These are phyloP conservation scores for Cybosia mesomella DNA, from an alignment of 2,888 invertebrate species.

Conservation along the genomic window DNA sequence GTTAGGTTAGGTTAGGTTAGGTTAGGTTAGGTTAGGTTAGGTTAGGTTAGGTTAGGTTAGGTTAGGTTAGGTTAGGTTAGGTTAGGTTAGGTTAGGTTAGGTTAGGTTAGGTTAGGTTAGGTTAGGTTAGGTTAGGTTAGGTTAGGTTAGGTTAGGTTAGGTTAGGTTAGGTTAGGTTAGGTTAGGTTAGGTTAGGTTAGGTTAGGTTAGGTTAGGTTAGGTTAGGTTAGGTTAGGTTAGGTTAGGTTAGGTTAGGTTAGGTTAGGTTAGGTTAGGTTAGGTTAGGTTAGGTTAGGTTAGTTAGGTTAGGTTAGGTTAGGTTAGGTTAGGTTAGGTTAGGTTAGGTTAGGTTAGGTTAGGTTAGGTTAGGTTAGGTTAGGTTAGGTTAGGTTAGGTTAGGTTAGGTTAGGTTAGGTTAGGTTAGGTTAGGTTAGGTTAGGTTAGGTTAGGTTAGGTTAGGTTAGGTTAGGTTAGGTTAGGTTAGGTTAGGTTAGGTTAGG, in stretches of 20 bases:
- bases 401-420: conserved; percentile 41
- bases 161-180: conserved; percentile 29
- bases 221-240: conserved; percentile 22
- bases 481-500: conserved; percentile 50
- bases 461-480: conserved; percentile 51
- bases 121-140: conserved; percentile 17
- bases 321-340: conserved; percentile 21
- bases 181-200: conserved; percentile 49
- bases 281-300: conserved; percentile 25
- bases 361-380: conserved; percentile 25
- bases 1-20: conserved; percentile 41
- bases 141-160: conserved; percentile 28
- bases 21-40: conserved; percentile 39
- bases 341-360: conserved; percentile 26
- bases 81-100: conserved; percentile 40
- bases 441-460: conserved; percentile 38
- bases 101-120: conserved; percentile 28
- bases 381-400: conserved; percentile 43
- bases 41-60: conserved; percentile 40
- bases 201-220: conserved; percentile 46
- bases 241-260: conserved; percentile 24
- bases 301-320: conserved; percentile 22
- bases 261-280: conserved; percentile 29
- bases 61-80: conserved; percentile 40
- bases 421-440: conserved; percentile 38